phyloP scores from a whole-genome alignment of 1,140 invertebrate species.

The Platorchestia sp. region DNA sequence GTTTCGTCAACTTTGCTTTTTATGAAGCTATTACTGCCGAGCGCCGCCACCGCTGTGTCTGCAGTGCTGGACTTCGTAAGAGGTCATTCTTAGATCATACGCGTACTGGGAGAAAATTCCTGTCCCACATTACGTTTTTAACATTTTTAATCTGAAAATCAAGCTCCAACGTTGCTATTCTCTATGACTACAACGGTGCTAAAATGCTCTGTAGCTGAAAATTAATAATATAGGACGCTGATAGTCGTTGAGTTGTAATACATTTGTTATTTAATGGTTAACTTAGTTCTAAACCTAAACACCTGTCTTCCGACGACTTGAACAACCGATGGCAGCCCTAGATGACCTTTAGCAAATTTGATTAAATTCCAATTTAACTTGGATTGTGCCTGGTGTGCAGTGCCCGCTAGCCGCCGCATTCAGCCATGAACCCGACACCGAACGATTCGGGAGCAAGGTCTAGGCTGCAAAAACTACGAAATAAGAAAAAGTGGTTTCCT shows the following conservation, averaged over 20 bases:
- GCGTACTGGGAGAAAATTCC: not conserved
- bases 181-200: not conserved
- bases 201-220: not conserved
- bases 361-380: not conserved
- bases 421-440: slow-evolving; percentile 21
- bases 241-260: not conserved
- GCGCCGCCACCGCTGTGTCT: not conserved
- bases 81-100: not conserved
- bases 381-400: not conserved
- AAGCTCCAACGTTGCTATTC: not conserved
- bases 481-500: slow-evolving; percentile 10
- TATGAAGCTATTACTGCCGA: not conserved
- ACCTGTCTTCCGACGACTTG: not conserved
- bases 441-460: slow-evolving; percentile 36
- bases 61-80: not conserved
- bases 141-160: not conserved
- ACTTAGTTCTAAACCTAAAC: not conserved
- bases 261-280: not conserved
- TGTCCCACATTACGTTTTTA: not conserved
- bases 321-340: not conserved
- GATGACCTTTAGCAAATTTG: not conserved
- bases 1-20: not conserved
- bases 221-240: not conserved
- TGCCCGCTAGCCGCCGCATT: not conserved
- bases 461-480: slow-evolving; percentile 26